These are phyloP conservation scores for Alethe castanea DNA, from an alignment of 2,113 vertebrate species.

Conservation along the genomic window DNA sequence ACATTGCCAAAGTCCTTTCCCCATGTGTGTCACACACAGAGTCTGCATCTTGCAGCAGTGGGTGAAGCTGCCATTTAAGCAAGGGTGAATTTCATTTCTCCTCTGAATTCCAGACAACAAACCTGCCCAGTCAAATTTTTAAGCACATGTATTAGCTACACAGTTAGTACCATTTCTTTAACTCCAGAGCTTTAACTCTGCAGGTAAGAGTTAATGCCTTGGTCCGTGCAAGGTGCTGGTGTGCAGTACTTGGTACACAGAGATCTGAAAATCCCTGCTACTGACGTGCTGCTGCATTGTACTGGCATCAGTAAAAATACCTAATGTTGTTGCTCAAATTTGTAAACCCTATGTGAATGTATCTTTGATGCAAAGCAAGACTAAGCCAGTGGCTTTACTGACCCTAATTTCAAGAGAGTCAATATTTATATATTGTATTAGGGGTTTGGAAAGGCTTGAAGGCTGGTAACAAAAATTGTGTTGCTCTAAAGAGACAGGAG, in stretches of 20 bases:
- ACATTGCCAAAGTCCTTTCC: not conserved
- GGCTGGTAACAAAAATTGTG: not conserved
- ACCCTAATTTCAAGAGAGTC: not conserved
- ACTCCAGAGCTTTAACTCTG: not conserved
- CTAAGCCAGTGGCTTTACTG: not conserved
- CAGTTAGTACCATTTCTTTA: not conserved
- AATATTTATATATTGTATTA: not conserved
- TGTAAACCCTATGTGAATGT: not conserved
- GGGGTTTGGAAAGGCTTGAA: not conserved
- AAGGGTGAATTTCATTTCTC: not conserved
- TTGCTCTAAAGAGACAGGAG: not conserved
- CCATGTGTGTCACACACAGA: accelerated
- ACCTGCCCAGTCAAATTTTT: not conserved
- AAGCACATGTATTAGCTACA: not conserved
- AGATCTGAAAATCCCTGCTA: not conserved
- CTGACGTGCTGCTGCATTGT: not conserved
- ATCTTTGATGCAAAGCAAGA: not conserved
- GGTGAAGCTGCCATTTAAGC: not conserved
- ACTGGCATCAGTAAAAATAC: not conserved
- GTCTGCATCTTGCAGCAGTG: not conserved
- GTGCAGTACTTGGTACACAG: not conserved
- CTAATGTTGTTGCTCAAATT: not conserved
- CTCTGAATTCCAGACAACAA: not conserved
- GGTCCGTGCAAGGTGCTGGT: not conserved
- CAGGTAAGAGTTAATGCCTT: not conserved